These are phyloP conservation scores for Penelope pileata DNA, from an alignment of 2,113 vertebrate species.

Conservation along the genomic window DNA sequence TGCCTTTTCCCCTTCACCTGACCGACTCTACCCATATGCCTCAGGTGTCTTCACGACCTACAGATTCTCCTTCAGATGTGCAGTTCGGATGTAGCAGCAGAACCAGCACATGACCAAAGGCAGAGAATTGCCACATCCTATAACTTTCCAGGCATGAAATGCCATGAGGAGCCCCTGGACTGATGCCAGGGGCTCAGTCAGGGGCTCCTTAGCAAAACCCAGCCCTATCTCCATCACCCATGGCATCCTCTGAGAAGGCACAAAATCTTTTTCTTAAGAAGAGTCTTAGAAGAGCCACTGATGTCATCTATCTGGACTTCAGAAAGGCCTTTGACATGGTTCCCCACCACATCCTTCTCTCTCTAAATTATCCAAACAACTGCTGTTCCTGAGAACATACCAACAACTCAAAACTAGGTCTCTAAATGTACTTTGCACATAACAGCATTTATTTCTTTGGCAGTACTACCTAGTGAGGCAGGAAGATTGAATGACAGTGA, in stretches of 20 bases:
- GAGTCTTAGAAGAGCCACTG: not conserved
- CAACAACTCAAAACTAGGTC: not conserved
- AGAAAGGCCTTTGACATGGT: too few species aligned
- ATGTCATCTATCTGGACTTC: too few species aligned
- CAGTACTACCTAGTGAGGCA: not conserved
- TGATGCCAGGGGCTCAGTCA: too few species aligned
- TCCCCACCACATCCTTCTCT: too few species aligned
- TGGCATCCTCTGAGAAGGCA: too few species aligned
- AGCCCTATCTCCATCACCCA: too few species aligned
- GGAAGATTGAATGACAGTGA: not conserved
- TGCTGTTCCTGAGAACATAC: not conserved
- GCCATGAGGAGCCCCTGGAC: too few species aligned
- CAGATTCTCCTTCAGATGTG: not conserved
- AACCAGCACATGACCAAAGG: not conserved
- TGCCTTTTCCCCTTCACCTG: not conserved
- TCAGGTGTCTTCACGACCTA: not conserved
- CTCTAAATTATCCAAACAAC: not conserved
- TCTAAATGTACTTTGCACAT: not conserved
- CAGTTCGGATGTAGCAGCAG: not conserved
- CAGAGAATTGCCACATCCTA: not conserved
- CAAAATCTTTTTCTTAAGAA: too few species aligned
- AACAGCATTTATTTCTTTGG: not conserved
- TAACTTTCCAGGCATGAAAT: not conserved
- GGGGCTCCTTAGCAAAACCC: too few species aligned
- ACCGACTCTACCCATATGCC: not conserved